phyloP scores from a whole-genome alignment of 37 sponge, comb jelly and placozoan species.

The Cliona cf. orientalis region DNA sequence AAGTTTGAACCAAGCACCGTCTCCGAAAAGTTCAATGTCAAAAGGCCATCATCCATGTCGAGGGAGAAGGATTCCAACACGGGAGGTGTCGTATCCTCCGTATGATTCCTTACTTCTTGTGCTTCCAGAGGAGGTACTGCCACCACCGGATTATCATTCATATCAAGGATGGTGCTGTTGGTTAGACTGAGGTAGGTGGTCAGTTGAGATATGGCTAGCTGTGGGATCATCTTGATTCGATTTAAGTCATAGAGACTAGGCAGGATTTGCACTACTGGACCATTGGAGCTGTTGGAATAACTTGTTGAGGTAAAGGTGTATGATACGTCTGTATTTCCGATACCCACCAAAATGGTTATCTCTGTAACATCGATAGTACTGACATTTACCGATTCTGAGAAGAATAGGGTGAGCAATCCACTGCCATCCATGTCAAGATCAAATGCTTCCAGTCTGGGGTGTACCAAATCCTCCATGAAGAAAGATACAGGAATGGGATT shows the following conservation, averaged over 20 bases:
- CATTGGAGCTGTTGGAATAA: conserved; percentile 60
- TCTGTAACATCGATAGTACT: conserved; percentile 64
- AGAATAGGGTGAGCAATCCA: conserved; percentile 75
- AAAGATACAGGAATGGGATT: conserved; percentile 21
- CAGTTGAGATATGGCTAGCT: conserved; percentile 35
- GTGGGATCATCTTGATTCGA: conserved; percentile 54
- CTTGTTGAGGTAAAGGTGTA: conserved; percentile 53
- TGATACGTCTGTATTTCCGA: conserved; percentile 1
- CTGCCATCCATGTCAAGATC: conserved; percentile 72
- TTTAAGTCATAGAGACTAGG: conserved; percentile 66
- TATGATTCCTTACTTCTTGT: background rate
- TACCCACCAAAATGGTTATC: conserved; percentile 59
- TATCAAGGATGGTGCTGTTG: conserved; percentile 56
- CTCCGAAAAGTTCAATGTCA: conserved; percentile 82
- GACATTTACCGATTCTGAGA: conserved; percentile 83
- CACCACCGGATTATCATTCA: conserved; percentile 75
- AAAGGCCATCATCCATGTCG: conserved; percentile 71
- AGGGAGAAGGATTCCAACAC: conserved; percentile 61
- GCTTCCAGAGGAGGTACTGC: conserved; percentile 30
- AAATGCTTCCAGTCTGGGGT: conserved; percentile 63
- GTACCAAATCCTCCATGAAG: conserved; percentile 30
- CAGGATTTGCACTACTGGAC: conserved; percentile 56
- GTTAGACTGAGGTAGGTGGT: conserved; percentile 79
- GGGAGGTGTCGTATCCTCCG: conserved; percentile 68
- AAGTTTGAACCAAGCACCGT: conserved; percentile 63